phyloP scores from a whole-genome alignment of 1,140 invertebrate species.

The Theocolax elegans region DNA sequence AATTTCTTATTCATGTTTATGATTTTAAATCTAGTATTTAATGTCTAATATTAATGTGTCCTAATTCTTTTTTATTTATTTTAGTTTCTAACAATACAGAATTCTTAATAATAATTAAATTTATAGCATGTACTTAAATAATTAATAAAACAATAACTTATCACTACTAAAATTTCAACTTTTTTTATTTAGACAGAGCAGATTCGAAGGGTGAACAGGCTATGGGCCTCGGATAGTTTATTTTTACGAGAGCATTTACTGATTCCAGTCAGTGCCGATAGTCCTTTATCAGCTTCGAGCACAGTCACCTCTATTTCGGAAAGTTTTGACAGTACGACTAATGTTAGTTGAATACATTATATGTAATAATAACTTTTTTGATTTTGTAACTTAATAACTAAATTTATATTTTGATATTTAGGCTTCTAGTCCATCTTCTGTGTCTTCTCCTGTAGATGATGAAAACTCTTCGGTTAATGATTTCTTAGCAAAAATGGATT shows the following conservation, averaged over 20 bases:
- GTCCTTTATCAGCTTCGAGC: constrained; percentile 69
- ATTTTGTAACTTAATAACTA: background rate
- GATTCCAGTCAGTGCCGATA: constrained; percentile 79
- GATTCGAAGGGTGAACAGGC: constrained; percentile 85
- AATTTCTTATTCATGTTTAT: too few relatives aligned
- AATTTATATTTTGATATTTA: constrained; percentile 42
- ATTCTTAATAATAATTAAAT: too few relatives aligned
- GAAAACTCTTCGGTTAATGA: constrained; percentile 79
- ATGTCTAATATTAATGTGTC: too few relatives aligned
- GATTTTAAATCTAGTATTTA: too few relatives aligned
- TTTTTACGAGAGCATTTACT: constrained; percentile 84
- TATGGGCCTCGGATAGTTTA: constrained; percentile 90
- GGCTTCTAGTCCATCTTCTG: constrained; percentile 60
- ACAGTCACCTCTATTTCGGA: constrained; percentile 54
- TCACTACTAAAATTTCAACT: background rate
- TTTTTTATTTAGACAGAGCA: constrained; percentile 82
- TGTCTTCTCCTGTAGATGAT: constrained; percentile 68
- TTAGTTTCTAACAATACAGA: too few relatives aligned
- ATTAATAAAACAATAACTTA: too few relatives aligned
- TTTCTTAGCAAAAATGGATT: constrained; percentile 88
- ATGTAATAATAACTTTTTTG: constrained; percentile 2
- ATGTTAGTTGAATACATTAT: constrained; percentile 42
- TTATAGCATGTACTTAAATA: too few relatives aligned
- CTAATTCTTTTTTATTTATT: too few relatives aligned
- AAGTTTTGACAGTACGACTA: constrained; percentile 45